Conservation (phyloP, 1,140 invertebrate species). For the Nephotettix cincticeps region DNA sequence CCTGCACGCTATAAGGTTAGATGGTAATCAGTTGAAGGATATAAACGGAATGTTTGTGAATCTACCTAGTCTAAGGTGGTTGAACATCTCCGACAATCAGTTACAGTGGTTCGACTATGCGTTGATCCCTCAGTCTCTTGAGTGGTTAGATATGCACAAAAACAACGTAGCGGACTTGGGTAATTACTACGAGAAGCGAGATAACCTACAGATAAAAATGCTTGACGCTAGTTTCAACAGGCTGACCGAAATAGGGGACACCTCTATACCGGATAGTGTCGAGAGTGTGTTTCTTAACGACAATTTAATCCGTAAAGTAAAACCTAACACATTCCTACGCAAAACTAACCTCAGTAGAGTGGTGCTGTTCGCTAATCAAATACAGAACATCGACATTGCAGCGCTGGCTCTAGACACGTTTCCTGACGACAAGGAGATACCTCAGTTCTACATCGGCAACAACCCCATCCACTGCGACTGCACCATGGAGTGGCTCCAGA, state of each 20-base stretch:
- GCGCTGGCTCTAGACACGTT: slow-evolving; percentile 67
- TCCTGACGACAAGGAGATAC: slow-evolving; percentile 61
- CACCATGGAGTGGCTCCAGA: slow-evolving; percentile 81
- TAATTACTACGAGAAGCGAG: slow-evolving; percentile 59
- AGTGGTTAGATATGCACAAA: slow-evolving; percentile 69
- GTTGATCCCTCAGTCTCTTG: slow-evolving; percentile 62
- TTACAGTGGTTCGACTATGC: slow-evolving; percentile 66
- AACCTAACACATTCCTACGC: slow-evolving; percentile 69
- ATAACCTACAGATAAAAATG: slow-evolving; percentile 67
- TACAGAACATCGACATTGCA: slow-evolving; percentile 69
- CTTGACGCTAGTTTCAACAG: slow-evolving; percentile 74
- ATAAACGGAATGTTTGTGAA: slow-evolving; percentile 65
- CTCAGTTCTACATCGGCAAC: slow-evolving; percentile 75
- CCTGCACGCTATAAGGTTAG: slow-evolving; percentile 63
- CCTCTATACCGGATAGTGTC: slow-evolving; percentile 68
- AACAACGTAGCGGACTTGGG: slow-evolving; percentile 65
- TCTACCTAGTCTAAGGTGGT: slow-evolving; percentile 63
- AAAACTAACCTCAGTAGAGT: slow-evolving; percentile 69
- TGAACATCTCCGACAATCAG: slow-evolving; percentile 69
- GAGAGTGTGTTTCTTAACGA: slow-evolving; percentile 75
- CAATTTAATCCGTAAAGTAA: slow-evolving; percentile 68
- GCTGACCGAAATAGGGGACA: slow-evolving; percentile 63
- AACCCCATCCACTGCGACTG: slow-evolving; percentile 84
- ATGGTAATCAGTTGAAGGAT: slow-evolving; percentile 64
- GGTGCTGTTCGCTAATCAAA: slow-evolving; percentile 71